Evolutionary conservation across 1,140 invertebrate species (phyloP), one percentile per base, ranked within the genome.

Genomic region (Neotoxoptera formosana): DNA sequence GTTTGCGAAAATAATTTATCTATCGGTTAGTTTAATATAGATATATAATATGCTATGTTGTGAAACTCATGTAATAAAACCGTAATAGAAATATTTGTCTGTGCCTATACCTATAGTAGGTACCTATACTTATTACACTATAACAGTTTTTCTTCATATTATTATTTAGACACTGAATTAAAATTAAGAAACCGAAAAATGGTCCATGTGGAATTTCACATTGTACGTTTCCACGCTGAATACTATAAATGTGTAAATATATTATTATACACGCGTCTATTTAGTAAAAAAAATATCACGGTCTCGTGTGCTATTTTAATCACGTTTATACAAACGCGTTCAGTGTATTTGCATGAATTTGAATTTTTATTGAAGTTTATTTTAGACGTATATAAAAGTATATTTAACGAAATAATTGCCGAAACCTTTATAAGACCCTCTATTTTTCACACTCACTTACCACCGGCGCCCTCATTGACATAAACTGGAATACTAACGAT

Each of bases 381-480:
- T 84, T 41, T 45, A 84, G 8, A 84, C 21, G 36, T 84, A 45
- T 84, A 45, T 84, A 47, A 84, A 41, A 84, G 23, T 41, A 84
- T 41, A 47, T 47, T 86, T 88, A 88, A 88, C 34, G 34, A 17
- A 60, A 60, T 90, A 60, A 90, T 90, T 90, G 20, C 9, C 53
- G 14, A 90, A 60, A 90, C 36, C 53, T 56, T 90, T 25, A 36
- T 60, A 36, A 45, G 34, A 25, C n/a, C 51, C 88, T 34, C 21
- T 60, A 90, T 90, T 90, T 90, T 90, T 56, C 36, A 90, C 53
- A 90, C 53, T 90, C 36, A 90, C 36, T 90, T 90, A 67, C 11
- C 56, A 45, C 25, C n/a, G 14, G 36, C 53, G 36, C 89, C 89
- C 89, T 89, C 88, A 45, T 67, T 25, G 23, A 90, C 41, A 36